These are phyloP conservation scores for Odontamblyopus rebecca DNA, from an alignment of 2,797 vertebrate species.

Conservation along the genomic window DNA sequence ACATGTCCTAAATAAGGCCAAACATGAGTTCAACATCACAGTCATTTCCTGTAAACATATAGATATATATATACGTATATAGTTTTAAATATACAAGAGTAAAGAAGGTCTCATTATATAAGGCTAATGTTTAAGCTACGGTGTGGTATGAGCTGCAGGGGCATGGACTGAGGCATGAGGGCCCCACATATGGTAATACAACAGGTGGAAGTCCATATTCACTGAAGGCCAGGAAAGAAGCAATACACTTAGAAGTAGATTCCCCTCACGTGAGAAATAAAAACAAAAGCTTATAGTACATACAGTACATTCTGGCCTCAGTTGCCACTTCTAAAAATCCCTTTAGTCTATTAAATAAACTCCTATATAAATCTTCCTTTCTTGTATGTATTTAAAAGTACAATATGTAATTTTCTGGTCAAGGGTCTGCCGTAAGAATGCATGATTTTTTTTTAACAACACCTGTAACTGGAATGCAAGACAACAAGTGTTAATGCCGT, in stretches of 20 bases:
- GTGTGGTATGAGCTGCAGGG: slow-evolving; percentile 36
- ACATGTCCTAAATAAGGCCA: slow-evolving; percentile 74
- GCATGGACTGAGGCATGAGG: slow-evolving; percentile 34
- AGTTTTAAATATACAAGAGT: slow-evolving; percentile 48
- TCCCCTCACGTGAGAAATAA: neutral
- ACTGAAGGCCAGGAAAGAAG: slow-evolving; percentile 66
- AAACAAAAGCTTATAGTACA: slow-evolving; percentile 9
- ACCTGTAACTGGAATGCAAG: neutral
- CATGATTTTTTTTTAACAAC: too few species aligned
- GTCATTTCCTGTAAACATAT: slow-evolving; percentile 79
- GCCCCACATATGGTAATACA: slow-evolving; percentile 36
- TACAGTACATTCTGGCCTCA: slow-evolving; percentile 27
- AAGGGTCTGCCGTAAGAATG: neutral
- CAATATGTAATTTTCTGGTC: neutral
- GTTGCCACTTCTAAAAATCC: neutral
- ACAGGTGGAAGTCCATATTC: slow-evolving; percentile 57
- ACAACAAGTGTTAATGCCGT: neutral
- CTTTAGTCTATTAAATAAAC: neutral
- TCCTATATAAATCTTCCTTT: neutral
- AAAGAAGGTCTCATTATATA: slow-evolving; percentile 75
- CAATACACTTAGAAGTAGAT: slow-evolving; percentile 39
- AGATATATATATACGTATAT: too few species aligned
- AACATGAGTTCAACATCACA: slow-evolving; percentile 72
- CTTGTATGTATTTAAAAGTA: neutral
- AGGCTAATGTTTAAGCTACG: slow-evolving; percentile 78